A percentile compares a stretch with the other conserved stretches of the same genome.
Conservation (phyloP, 2,797 vertebrate genomes). For the Lindbergichthys nudifrons region DNA sequence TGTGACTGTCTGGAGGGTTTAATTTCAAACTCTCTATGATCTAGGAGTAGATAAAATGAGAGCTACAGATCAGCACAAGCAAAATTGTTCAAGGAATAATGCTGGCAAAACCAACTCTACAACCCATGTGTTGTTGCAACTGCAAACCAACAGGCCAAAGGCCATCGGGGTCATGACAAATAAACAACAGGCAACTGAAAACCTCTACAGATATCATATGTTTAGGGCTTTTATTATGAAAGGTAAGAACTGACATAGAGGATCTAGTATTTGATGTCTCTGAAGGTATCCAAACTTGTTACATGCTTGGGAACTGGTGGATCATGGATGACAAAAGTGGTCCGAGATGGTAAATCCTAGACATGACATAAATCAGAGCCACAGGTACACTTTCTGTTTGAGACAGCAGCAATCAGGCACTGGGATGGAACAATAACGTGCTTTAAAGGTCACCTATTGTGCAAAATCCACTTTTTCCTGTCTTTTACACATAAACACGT, state of each 20-base stretch:
- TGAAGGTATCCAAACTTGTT: slow-evolving; percentile 46
- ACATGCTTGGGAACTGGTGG: slow-evolving; percentile 31
- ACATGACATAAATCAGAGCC: slow-evolving; percentile 50
- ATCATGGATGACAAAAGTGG: slow-evolving; percentile 54
- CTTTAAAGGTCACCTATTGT: no score
- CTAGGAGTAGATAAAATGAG: slow-evolving; percentile 43
- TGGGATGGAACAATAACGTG: slow-evolving; percentile 24
- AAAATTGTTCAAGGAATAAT: slow-evolving; percentile 41
- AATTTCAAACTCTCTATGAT: slow-evolving; percentile 45
- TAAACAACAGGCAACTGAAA: no score
- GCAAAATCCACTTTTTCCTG: no score
- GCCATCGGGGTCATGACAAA: no score
- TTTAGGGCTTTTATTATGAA: no score
- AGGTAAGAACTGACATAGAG: no score
- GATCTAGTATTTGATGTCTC: neutral
- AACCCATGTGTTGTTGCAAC: slow-evolving; percentile 20
- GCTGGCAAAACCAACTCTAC: slow-evolving; percentile 40
- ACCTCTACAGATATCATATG: no score
- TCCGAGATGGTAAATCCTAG: slow-evolving; percentile 54
- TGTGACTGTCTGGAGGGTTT: slow-evolving; percentile 29
- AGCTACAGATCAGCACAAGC: slow-evolving; percentile 43
- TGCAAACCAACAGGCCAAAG: slow-evolving; percentile 37
- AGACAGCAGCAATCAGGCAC: slow-evolving; percentile 36
- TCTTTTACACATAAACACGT: no score
- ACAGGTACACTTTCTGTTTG: slow-evolving; percentile 43